Base-by-base conservation (phyloP, 2,888 invertebrate species). In the Dryobotodes eremita region DNA sequence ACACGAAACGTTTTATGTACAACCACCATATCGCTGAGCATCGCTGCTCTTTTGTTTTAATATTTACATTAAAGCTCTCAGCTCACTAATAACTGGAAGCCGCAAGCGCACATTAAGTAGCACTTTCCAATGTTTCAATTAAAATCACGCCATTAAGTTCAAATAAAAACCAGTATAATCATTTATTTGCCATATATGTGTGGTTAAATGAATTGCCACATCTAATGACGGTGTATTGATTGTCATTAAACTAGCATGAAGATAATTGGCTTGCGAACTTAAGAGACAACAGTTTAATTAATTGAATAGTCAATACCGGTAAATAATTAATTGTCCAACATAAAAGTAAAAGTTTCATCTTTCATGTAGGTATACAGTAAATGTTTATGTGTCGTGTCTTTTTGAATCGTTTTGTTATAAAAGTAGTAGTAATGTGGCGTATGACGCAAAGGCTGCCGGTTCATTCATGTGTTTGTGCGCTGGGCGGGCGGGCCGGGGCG, bases 391-490 rank as follows among this genome's bases (percentile, higher is more conserved):
- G 36, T 42, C 20, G 11, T 50, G 20, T 75, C 15, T 59, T 73
- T n/a, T 46, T 65, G 26, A 53, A 36, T 6, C 65, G 42, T 80
- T 77, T 80, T 80, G 13, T 50, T 80, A 75, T 71, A 78, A 75
- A 81, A 79, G 69, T 71, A 75, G 78, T 71, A 79, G 83, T 79
- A 78, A 85, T 81, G 81, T 66, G 78, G 74, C 68, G 80, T 75
- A 85, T 89, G 83, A 86, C 85, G 88, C 86, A 91, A 90, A 83
- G 86, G 82, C 73, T 88, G 78, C 76, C 75, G 84, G 77, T 91
- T 89, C 92, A 93, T 93, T 94, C 92, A 93, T 88, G 88, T 90
- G 87, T 85, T 86, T 78, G 87, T 83, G 82, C 77, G 75, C 78
- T 74, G 72, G 78, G 78, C 83, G 80, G 88, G 90, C 87, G 89